These are phyloP conservation scores for Polypterus bichir DNA, from an alignment of 2,113 vertebrate species.

Conservation along the genomic window DNA sequence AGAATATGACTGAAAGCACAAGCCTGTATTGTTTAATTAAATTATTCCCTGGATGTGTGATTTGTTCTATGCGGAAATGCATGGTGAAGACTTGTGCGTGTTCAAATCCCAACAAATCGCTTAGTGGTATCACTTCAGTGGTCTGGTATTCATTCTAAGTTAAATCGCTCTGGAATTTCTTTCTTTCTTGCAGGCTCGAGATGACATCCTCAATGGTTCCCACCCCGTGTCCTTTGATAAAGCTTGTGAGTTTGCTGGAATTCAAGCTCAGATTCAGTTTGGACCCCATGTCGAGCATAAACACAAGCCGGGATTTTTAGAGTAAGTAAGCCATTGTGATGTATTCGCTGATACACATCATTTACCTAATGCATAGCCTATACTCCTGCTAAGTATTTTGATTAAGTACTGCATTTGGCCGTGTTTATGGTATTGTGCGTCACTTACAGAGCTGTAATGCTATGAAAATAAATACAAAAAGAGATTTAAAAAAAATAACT, in stretches of 20 bases:
- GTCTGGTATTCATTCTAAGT: too few species aligned
- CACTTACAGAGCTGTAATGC: not conserved
- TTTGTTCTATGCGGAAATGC: too few species aligned
- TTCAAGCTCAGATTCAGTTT: conserved; percentile 97
- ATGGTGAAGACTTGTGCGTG: too few species aligned
- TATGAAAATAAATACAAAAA: not conserved
- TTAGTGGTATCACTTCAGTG: too few species aligned
- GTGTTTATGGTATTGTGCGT: not conserved
- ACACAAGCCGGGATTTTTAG: conserved; percentile 94
- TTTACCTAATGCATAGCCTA: too few species aligned
- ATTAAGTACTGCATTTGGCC: not conserved
- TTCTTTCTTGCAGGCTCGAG: conserved; percentile 64
- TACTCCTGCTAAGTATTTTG: too few species aligned
- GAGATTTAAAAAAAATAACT: not conserved
- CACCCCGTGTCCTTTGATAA: conserved; percentile 98
- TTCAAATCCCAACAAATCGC: too few species aligned
- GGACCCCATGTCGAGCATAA: conserved; percentile 95
- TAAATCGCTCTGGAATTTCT: too few species aligned
- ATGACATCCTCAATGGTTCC: conserved; percentile 96
- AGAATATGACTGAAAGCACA: too few species aligned
- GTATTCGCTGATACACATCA: not conserved
- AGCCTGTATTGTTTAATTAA: too few species aligned
- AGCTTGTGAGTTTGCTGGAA: conserved; percentile 90
- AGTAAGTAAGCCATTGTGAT: conserved; percentile 56
- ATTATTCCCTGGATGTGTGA: too few species aligned